phyloP scores from a whole-genome alignment of 1,140 invertebrate genomes.

The Sycobia sp. region DNA sequence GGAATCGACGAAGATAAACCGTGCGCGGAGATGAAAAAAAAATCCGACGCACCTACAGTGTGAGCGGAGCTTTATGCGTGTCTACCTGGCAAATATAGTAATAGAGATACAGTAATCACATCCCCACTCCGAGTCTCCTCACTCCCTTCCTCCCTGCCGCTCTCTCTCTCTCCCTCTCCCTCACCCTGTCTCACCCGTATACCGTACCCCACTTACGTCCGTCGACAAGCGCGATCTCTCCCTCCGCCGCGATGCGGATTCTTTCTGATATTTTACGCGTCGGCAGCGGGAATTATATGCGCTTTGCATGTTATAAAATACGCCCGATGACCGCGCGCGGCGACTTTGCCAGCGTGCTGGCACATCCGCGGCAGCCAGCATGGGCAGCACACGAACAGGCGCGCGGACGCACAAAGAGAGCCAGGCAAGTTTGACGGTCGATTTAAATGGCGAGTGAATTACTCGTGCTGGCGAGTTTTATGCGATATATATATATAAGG shows the following conservation, averaged over 20 bases:
- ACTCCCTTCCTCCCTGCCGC: not conserved
- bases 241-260: no score
- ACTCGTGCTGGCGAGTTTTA: conserved; percentile 1
- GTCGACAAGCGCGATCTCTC: no score
- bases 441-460: conserved; percentile 22
- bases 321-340: not conserved
- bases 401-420: not conserved
- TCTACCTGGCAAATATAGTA: not conserved
- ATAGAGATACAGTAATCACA: not conserved
- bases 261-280: no score
- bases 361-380: no score
- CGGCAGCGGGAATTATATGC: conserved; percentile 19
- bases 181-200: not conserved
- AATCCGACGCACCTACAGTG: no score
- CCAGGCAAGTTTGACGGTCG: not conserved
- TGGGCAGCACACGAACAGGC: not conserved
- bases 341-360: not conserved
- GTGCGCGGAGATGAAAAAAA: no score
- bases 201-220: no score
- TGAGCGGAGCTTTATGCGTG: not conserved
- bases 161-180: no score
- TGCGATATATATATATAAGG: not conserved
- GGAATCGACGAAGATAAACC: no score
- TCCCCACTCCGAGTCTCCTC: not conserved
- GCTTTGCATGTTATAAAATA: conserved; percentile 7